These are phyloP conservation scores for Brachionus plicatilis DNA, from an alignment of 1,140 invertebrate species.

Conservation along the genomic window DNA sequence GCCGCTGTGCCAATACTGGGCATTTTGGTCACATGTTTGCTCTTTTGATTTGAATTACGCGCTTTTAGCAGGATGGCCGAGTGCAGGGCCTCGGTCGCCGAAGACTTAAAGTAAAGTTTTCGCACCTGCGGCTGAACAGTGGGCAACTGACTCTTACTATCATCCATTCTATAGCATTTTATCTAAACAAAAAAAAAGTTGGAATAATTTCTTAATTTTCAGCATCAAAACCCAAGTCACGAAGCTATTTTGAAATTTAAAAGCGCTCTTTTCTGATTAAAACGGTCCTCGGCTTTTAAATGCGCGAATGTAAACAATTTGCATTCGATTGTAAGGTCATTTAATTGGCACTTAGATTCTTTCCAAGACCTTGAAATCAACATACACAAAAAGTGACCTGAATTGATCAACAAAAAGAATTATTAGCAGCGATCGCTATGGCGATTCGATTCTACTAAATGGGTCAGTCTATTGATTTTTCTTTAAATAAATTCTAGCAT, in stretches of 20 bases:
- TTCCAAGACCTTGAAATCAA: not conserved
- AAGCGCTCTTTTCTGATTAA: not conserved
- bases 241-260: not conserved
- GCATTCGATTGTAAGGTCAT: not conserved
- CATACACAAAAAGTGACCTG: not conserved
- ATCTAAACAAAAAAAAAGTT: not conserved
- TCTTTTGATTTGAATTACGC: not conserved
- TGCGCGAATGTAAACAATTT: not conserved
- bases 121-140: not conserved
- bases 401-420: not conserved
- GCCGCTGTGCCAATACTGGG: not conserved
- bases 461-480: not conserved
- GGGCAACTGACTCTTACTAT: not conserved
- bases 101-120: slow-evolving; percentile 24
- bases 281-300: not conserved
- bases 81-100: not conserved
- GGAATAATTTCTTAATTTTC: not conserved
- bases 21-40: not conserved
- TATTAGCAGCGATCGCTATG: not conserved
- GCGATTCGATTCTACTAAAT: not conserved
- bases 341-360: not conserved
- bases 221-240: not conserved
- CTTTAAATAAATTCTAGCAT: not conserved
- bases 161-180: not conserved
- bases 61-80: slow-evolving; percentile 13